phyloP scores from a whole-genome alignment of 2,888 invertebrate genomes.

The Scaptomyza reducta region DNA sequence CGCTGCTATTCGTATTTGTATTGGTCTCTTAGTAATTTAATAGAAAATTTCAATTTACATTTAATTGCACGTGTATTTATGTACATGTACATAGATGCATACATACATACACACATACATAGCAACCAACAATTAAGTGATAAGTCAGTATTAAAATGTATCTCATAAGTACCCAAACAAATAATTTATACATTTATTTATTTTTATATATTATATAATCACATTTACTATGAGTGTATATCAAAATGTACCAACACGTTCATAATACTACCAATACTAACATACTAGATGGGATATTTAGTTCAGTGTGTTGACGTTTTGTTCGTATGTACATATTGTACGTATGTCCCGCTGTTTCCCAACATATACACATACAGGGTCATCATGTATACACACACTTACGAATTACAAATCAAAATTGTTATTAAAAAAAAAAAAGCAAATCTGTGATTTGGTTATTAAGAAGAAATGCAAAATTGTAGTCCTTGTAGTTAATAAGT shows the following conservation, averaged over 20 bases:
- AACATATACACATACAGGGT: slow-evolving; percentile 38
- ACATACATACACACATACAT: slow-evolving; percentile 11
- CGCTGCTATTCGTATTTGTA: slow-evolving; percentile 72
- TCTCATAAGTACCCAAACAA: slow-evolving; percentile 28
- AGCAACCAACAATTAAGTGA: slow-evolving; percentile 13
- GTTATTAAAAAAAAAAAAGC: slow-evolving; percentile 42
- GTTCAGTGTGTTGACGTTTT: slow-evolving; percentile 26
- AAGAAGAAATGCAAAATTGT: slow-evolving; percentile 10
- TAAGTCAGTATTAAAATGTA: slow-evolving; percentile 44
- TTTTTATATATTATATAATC: slow-evolving; percentile 34
- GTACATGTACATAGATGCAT: slow-evolving; percentile 10
- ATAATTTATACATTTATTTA: slow-evolving; percentile 33
- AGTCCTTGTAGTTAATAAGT: slow-evolving; percentile 27
- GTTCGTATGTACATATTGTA: no score
- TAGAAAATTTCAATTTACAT: slow-evolving; percentile 68
- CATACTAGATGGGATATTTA: slow-evolving; percentile 11
- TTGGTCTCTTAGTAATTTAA: slow-evolving; percentile 71
- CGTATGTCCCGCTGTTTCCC: slow-evolving; percentile 7
- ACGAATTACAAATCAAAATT: slow-evolving; percentile 32
- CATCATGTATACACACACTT: slow-evolving; percentile 18
- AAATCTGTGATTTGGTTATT: slow-evolving; percentile 54
- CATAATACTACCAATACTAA: neutral
- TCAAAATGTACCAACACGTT: slow-evolving; percentile 48
- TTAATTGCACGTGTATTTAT: slow-evolving; percentile 61
- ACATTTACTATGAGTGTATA: slow-evolving; percentile 41